Percentiles rank a stretch among this genome's conserved stretches.
These are phyloP conservation scores for Monomorium pharaonis DNA, from an alignment of 1,140 invertebrate genomes.

Conservation along the genomic window DNA sequence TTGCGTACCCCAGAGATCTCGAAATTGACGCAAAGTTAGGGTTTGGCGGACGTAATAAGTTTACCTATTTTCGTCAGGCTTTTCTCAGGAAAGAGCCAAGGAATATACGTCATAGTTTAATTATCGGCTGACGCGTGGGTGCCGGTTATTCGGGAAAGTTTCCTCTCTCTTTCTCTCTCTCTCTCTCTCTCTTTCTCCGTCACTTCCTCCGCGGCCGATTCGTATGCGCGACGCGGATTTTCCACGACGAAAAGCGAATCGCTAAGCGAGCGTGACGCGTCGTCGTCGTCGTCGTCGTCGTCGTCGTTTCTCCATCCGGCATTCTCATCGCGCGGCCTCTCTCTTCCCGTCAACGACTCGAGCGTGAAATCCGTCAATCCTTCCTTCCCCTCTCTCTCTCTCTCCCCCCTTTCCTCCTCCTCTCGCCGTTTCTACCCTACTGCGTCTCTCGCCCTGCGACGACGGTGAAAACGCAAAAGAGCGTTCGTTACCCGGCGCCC, in stretches of 20 bases:
- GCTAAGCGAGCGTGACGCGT: background rate
- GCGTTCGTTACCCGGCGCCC: background rate
- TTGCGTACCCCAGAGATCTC: background rate
- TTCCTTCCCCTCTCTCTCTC: background rate
- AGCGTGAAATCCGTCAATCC: background rate
- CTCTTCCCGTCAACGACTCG: background rate
- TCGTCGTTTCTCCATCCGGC: background rate
- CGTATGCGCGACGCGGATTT: conserved; percentile 1
- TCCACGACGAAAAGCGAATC: conserved; percentile 16
- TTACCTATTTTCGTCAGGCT: background rate
- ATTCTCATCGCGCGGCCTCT: conserved; percentile 9
- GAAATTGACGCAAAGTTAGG: background rate
- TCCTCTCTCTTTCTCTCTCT: background rate
- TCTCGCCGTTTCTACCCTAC: background rate
- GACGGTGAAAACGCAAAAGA: conserved; percentile 40
- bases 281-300: too few relatives aligned
- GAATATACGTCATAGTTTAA: background rate
- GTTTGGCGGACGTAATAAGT: too few relatives aligned
- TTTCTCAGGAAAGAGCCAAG: background rate
- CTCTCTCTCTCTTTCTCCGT: background rate
- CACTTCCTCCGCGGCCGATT: background rate
- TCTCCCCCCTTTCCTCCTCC: background rate
- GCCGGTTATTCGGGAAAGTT: conserved; percentile 68
- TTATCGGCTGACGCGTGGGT: background rate
- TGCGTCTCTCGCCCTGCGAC: background rate